These are phyloP conservation scores for Drosophila colorata DNA, from an alignment of 2,888 invertebrate species.

Conservation along the genomic window DNA sequence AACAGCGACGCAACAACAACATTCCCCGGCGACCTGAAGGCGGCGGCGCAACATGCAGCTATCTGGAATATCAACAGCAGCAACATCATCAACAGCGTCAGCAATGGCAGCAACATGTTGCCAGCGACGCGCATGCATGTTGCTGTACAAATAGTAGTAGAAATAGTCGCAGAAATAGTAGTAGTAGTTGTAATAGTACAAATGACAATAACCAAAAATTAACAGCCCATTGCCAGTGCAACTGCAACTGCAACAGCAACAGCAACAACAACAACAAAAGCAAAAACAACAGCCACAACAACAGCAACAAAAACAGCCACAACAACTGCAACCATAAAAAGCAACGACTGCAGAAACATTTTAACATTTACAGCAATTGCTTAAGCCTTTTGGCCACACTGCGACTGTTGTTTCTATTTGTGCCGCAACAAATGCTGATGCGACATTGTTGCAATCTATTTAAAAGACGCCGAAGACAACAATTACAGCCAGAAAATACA, in stretches of 20 bases:
- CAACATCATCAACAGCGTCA: constrained; percentile 10
- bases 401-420: constrained; percentile 58
- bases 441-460: constrained; percentile 53
- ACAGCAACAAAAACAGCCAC: constrained; percentile 26
- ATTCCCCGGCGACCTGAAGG: constrained; percentile 43
- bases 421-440: constrained; percentile 41
- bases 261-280: constrained; percentile 27
- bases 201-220: constrained; percentile 68
- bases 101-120: constrained; percentile 26
- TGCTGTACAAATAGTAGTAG: constrained; percentile 31
- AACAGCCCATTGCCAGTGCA: constrained; percentile 43
- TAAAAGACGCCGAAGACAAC: constrained; percentile 40
- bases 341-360: constrained; percentile 22
- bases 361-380: constrained; percentile 37
- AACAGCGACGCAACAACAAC: constrained; percentile 31
- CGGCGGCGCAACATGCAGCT: constrained; percentile 37
- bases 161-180: constrained; percentile 6
- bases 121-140: constrained; percentile 18
- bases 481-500: constrained; percentile 7
- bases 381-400: constrained; percentile 57
- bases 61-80: constrained; percentile 13
- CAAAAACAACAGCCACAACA: constrained; percentile 1
- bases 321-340: constrained; percentile 20
- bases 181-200: constrained; percentile 57
- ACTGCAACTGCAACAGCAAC: constrained; percentile 14